These are phyloP conservation scores for Phoxinus phoxinus DNA, from an alignment of 2,113 vertebrate genomes.

Conservation along the genomic window DNA sequence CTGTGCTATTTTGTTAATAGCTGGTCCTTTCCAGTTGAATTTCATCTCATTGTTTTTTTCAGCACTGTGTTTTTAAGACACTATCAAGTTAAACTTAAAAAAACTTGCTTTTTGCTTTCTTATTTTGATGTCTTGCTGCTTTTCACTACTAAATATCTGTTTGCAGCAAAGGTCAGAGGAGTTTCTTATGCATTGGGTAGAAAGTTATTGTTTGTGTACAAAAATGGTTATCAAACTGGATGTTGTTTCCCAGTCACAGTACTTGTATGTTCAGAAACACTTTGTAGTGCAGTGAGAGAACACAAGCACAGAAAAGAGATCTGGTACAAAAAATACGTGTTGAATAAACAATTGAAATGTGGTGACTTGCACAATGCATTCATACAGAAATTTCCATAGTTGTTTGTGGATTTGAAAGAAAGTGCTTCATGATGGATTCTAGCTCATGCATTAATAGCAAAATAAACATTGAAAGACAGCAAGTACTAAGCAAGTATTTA, in stretches of 20 bases:
- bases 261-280: background rate
- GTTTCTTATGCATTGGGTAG: background rate
- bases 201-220: background rate
- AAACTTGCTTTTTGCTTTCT: no score
- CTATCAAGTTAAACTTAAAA: no score
- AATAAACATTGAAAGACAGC: background rate
- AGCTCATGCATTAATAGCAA: background rate
- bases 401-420: constrained; percentile 45
- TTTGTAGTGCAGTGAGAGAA: background rate
- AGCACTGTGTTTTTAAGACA: no score
- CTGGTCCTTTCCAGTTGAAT: no score
- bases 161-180: background rate
- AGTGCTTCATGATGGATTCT: background rate
- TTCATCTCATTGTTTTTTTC: no score
- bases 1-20: background rate
- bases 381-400: constrained; percentile 36
- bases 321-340: background rate
- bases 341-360: constrained; percentile 22
- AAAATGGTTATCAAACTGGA: background rate
- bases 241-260: background rate
- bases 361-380: constrained; percentile 20
- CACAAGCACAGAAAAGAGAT: background rate
- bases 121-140: background rate
- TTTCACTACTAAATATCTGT: background rate
- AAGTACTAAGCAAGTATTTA: background rate